Evolutionary conservation across 2,797 vertebrate species (phyloP), one percentile per base, ranked within the genome.

Genomic region (Poeciliopsis infans): DNA sequence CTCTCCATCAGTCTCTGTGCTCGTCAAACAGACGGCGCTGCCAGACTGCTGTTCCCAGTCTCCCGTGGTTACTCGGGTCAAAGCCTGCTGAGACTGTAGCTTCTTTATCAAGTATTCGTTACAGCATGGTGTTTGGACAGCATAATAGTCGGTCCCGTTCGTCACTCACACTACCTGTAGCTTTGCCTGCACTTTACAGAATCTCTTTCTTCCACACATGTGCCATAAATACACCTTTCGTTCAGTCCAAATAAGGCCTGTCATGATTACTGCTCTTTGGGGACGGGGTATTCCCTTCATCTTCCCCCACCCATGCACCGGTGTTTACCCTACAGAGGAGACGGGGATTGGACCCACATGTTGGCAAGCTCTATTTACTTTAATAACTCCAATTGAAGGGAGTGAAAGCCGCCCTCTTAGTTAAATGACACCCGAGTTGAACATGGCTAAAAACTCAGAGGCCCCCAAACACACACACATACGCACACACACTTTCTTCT

Each of bases 261-360:
- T 87, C 86, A 82, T 82, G 87, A 91, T 84, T 85, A 78, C 79
- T 80, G 68, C 84, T 88, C 84, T 83, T 88, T 66, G n/a, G 80
- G 82, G 81, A 85, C 84, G 79, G 81, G 82, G 81, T 83, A 84
- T 85, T 79, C 83, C 84, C 87, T 90, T 90, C 89, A 86, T 87
- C 87, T 66, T 33, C 81, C 79, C 75, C 82, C 74, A 73, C 64
- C 79, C 80, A 83, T 61, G 78, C 79, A 86, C 81, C 81, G 82
- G 28, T 94, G 92, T 94, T 94, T 94, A 94, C 83, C 83, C 89
- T 85, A 74, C 57, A 79, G 84, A 85, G 89, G 74, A 81, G 86
- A 83, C 13, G 0, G 28, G 86, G 88, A 95, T 94, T 93, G 92
- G 87, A 94, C 87, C 79, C 95, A 95, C 92, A 95, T 95, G 94